Conservation (phyloP, 2,888 invertebrate species). For the Apotomis capreana region DNA sequence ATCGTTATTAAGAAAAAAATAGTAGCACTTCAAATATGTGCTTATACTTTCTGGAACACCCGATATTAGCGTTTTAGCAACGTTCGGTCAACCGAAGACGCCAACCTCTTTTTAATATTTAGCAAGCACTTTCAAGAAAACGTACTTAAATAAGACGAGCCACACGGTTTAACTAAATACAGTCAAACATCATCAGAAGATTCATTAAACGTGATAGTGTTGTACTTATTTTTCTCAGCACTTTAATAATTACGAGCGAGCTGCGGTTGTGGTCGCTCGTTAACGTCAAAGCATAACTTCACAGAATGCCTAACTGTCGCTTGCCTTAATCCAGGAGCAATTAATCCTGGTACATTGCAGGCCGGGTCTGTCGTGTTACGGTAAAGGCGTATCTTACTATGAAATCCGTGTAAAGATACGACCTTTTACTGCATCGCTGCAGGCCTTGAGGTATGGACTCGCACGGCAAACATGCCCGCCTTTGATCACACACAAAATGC, state of each 20-base stretch:
- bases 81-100: no score
- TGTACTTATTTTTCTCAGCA: neutral
- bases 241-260: conserved; percentile 25
- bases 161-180: neutral
- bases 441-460: conserved; percentile 45
- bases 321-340: conserved; percentile 58
- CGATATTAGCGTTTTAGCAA: no score
- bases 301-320: conserved; percentile 54
- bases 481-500: conserved; percentile 45
- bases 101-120: no score
- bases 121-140: no score
- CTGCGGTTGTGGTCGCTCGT: conserved; percentile 49
- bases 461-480: conserved; percentile 51
- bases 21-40: no score
- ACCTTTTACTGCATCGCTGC: conserved; percentile 43
- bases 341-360: conserved; percentile 49
- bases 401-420: no score
- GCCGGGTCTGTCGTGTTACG: no score
- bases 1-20: no score
- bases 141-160: no score
- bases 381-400: no score
- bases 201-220: neutral
- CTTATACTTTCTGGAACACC: no score
- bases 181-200: neutral
- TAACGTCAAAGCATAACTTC: conserved; percentile 60